Percentiles rank a stretch among this genome's conserved stretches.
Evolutionary conservation across 2,797 vertebrate species (phyloP).

Genomic region (Muscicapa comitata): DNA sequence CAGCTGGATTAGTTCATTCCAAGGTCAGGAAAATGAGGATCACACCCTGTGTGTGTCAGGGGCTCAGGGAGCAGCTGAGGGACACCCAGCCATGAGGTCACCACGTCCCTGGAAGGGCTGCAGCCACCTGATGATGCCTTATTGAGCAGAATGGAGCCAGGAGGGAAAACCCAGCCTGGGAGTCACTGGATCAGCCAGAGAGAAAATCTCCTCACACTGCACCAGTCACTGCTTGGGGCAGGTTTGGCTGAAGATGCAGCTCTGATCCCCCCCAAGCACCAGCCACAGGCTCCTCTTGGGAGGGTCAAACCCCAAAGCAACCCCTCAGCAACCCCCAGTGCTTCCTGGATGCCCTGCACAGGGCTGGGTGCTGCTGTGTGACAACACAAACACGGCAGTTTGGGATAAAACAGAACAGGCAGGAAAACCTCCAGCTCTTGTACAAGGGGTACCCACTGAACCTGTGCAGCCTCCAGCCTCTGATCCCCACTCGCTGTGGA

Average conservation of each 20-base stretch:
- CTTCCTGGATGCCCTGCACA: not conserved
- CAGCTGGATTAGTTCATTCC: not conserved
- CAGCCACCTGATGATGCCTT: not conserved
- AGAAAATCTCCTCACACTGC: not conserved
- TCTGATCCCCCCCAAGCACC: not conserved
- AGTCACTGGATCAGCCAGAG: not conserved
- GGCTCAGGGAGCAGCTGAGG: not conserved
- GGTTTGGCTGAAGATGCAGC: not conserved
- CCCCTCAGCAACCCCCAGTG: not conserved
- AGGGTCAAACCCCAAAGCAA: not conserved
- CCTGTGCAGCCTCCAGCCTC: not conserved
- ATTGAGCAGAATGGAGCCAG: not conserved
- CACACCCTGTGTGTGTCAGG: not conserved
- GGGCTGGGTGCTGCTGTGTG: not conserved
- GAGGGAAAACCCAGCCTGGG: not conserved
- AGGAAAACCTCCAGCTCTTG: not conserved
- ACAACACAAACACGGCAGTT: not conserved
- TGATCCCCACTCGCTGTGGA: not conserved
- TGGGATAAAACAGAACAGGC: not conserved
- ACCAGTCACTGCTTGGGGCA: not conserved
- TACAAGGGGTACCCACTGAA: accelerated
- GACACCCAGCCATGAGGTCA: not conserved
- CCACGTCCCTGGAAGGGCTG: not conserved
- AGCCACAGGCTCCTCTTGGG: not conserved
- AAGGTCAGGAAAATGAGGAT: not conserved